A percentile compares a stretch with the other conserved stretches of the same genome.
phyloP scores from a whole-genome alignment of 1,140 invertebrate genomes.

The Lepidurus apus region DNA sequence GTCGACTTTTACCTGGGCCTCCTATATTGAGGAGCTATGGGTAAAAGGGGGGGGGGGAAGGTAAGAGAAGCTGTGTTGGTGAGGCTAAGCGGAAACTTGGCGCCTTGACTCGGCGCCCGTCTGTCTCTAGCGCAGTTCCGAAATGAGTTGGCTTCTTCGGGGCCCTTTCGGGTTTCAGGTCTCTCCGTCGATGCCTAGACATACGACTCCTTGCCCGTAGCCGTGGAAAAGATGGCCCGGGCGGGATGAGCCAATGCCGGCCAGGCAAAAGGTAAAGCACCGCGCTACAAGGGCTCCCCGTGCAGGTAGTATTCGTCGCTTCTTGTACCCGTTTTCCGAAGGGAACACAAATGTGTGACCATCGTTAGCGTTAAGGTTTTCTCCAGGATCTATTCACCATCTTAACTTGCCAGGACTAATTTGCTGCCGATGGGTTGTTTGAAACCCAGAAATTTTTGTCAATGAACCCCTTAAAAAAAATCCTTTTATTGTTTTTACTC shows the following conservation, averaged over 20 bases:
- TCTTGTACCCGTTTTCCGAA: not conserved
- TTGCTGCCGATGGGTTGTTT: slow-evolving; percentile 18
- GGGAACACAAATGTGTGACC: slow-evolving; percentile 3
- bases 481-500: no score
- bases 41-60: not conserved
- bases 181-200: not conserved
- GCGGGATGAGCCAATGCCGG: not conserved
- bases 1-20: not conserved
- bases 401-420: slow-evolving; percentile 14
- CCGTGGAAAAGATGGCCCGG: not conserved
- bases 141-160: slow-evolving; percentile 18
- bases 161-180: not conserved
- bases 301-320: not conserved
- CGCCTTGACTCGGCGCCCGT: slow-evolving; percentile 19
- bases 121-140: not conserved
- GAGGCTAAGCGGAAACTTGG: slow-evolving; percentile 20
- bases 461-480: not conserved
- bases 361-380: not conserved
- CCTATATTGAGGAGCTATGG: not conserved
- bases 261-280: not conserved
- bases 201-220: not conserved
- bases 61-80: slow-evolving; percentile 4
- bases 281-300: not conserved
- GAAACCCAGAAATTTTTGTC: slow-evolving; percentile 14
- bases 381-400: slow-evolving; percentile 3